Evolutionary conservation across 2,797 vertebrate genomes (phyloP).

Genomic region (Chelidonichthys spinosus): DNA sequence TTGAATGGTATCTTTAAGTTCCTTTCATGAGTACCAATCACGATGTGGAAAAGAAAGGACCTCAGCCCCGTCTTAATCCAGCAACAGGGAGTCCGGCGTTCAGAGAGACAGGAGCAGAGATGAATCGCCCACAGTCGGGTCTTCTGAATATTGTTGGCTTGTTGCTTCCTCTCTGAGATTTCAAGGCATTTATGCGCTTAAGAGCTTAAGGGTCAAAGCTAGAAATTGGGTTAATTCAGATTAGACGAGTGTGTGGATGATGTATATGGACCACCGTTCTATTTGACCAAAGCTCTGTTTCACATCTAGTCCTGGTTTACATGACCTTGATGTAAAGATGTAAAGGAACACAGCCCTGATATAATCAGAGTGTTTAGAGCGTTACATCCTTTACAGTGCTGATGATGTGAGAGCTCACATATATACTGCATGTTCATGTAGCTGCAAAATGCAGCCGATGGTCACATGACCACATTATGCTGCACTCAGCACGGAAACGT

Average conservation of each 20-base stretch:
- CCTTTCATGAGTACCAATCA: not conserved
- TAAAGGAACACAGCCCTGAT: not conserved
- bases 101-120: slow-evolving; percentile 42
- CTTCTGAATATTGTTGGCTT: slow-evolving; percentile 65
- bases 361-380: not conserved
- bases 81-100: slow-evolving; percentile 29
- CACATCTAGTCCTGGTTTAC: not conserved
- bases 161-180: slow-evolving; percentile 70
- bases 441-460: slow-evolving; percentile 35
- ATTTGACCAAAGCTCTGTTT: slow-evolving; percentile 20
- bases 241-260: slow-evolving; percentile 62
- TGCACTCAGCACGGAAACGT: slow-evolving; percentile 48
- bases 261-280: slow-evolving; percentile 61
- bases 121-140: slow-evolving; percentile 52
- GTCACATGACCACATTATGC: slow-evolving; percentile 62
- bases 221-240: slow-evolving; percentile 81
- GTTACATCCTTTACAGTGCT: slow-evolving; percentile 3
- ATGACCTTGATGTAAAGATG: not conserved
- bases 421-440: slow-evolving; percentile 20
- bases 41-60: slow-evolving; percentile 32
- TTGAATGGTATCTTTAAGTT: not conserved
- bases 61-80: slow-evolving; percentile 48
- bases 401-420: slow-evolving; percentile 27
- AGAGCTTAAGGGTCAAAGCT: slow-evolving; percentile 73
- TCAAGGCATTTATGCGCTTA: slow-evolving; percentile 71